Evolutionary conservation across 2,113 vertebrate genomes (phyloP).

Genomic region (Macquaria australasica): DNA sequence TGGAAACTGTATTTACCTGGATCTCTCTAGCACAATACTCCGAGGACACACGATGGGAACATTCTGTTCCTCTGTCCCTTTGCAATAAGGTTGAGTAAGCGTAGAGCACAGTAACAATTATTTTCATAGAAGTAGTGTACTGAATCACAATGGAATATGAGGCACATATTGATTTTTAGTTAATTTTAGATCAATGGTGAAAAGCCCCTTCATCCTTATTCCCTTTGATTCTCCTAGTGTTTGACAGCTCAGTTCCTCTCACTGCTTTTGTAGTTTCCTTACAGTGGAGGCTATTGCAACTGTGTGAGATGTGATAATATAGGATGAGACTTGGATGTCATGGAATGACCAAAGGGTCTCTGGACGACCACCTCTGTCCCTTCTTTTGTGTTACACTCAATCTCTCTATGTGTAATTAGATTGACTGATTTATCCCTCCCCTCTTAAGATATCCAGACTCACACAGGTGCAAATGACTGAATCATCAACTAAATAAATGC

Average conservation of each 20-base stretch:
- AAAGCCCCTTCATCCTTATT: conserved; percentile 20
- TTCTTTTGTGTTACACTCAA: background rate
- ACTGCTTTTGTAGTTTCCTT: conserved; percentile 14
- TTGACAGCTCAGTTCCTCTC: conserved; percentile 5
- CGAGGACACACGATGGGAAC: background rate
- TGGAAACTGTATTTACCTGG: background rate
- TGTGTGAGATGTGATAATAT: background rate
- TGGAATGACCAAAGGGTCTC: background rate
- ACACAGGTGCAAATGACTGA: background rate
- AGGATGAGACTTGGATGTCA: background rate
- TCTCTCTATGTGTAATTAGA: background rate
- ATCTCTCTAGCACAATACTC: background rate
- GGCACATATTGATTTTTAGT: conserved; percentile 29
- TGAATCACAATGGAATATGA: conserved; percentile 19
- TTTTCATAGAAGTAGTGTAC: conserved; percentile 5
- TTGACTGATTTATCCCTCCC: background rate
- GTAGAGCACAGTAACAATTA: background rate
- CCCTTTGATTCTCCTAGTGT: conserved; percentile 32
- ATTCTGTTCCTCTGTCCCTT: background rate
- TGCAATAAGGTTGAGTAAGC: background rate
- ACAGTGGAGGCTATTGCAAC: background rate
- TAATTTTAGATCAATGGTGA: conserved; percentile 40
- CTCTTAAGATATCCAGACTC: background rate
- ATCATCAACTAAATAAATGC: background rate
- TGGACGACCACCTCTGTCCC: background rate